These are phyloP conservation scores for Radopholus similis DNA, from an alignment of 1,140 invertebrate species.

Conservation along the genomic window DNA sequence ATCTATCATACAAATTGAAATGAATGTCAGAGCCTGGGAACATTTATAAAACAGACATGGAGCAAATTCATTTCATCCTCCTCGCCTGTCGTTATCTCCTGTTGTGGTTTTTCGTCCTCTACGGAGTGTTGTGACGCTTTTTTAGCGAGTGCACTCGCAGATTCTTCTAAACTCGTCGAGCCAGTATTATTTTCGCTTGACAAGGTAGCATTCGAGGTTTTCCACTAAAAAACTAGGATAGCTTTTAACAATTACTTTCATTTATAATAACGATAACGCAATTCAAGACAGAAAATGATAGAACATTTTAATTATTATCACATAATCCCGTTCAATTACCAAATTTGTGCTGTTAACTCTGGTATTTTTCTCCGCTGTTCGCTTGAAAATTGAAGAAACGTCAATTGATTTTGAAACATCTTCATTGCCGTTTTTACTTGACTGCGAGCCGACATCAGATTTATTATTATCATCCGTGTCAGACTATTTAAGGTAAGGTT, in stretches of 20 bases:
- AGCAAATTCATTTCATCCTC: constrained; percentile 38
- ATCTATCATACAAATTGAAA: constrained; percentile 28
- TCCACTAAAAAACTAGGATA: too few species aligned
- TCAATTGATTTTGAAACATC: not conserved
- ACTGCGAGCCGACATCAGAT: not conserved
- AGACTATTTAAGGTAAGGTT: not conserved
- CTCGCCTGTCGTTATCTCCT: constrained; percentile 34
- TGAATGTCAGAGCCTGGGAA: not conserved
- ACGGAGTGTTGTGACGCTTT: too few species aligned
- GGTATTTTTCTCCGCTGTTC: constrained; percentile 9
- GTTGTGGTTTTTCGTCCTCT: not conserved
- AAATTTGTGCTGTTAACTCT: not conserved
- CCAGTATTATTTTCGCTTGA: too few species aligned
- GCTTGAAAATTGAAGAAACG: constrained; percentile 41
- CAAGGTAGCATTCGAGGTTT: too few species aligned
- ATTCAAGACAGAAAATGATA: too few species aligned
- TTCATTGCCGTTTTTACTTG: not conserved
- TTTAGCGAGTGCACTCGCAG: too few species aligned
- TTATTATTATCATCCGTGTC: not conserved
- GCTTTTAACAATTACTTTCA: too few species aligned
- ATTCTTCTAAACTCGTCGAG: too few species aligned
- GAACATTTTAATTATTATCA: too few species aligned
- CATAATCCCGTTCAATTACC: constrained; percentile 5
- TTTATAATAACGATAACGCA: too few species aligned
- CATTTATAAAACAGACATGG: constrained; percentile 20